phyloP scores from a whole-genome alignment of 1,140 invertebrate species.

The Drosophila asahinai region DNA sequence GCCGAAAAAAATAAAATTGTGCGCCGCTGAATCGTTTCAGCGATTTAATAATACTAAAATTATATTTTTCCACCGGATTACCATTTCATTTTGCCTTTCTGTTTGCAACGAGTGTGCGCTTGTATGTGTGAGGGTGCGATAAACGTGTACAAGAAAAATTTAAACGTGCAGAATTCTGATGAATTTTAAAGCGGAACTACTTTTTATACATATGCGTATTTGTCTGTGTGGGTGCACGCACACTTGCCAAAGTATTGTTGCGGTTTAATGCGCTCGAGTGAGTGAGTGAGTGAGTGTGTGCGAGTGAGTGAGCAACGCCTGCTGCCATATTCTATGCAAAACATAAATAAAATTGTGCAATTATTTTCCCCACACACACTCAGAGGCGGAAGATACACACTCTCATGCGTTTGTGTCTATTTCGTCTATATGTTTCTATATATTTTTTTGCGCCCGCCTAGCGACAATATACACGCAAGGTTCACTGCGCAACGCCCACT shows the following conservation, averaged over 20 bases:
- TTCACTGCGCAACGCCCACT: slow-evolving; percentile 71
- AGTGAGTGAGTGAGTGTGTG: slow-evolving; percentile 28
- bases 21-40: slow-evolving; percentile 54
- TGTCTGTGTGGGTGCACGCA: slow-evolving; percentile 31
- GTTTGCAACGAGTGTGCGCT: slow-evolving; percentile 57
- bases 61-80: slow-evolving; percentile 29
- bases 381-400: slow-evolving; percentile 31
- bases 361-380: slow-evolving; percentile 56
- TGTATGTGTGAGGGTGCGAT: slow-evolving; percentile 60
- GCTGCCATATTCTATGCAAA: slow-evolving; percentile 62
- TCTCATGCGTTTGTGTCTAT: slow-evolving; percentile 38
- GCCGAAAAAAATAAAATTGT: slow-evolving; percentile 57
- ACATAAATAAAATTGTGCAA: slow-evolving; percentile 79
- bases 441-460: slow-evolving; percentile 51
- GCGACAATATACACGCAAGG: slow-evolving; percentile 76
- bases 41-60: slow-evolving; percentile 57
- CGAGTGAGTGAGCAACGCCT: slow-evolving; percentile 51
- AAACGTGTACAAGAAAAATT: slow-evolving; percentile 79
- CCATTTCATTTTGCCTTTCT: slow-evolving; percentile 51
- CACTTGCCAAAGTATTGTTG: slow-evolving; percentile 41
- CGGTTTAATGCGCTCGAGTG: slow-evolving; percentile 56
- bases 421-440: slow-evolving; percentile 36
- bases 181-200: slow-evolving; percentile 73
- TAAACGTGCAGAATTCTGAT: slow-evolving; percentile 76
- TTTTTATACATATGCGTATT: slow-evolving; percentile 27